Evolutionary conservation across 2,888 invertebrate genomes (phyloP).

Genomic region (Ernsta delagoae): DNA sequence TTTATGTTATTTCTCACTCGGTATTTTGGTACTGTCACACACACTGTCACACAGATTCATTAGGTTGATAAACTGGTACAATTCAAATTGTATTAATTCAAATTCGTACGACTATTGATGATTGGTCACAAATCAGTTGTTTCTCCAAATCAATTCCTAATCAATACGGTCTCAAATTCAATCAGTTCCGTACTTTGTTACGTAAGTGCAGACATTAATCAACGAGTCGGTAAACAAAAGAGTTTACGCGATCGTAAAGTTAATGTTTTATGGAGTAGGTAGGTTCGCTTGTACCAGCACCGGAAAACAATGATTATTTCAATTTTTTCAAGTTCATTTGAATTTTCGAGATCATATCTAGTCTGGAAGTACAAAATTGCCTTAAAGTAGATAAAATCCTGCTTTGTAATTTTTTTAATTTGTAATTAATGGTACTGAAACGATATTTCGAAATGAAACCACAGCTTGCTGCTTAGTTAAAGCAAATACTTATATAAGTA

Average conservation of each 20-base stretch:
- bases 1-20: no score
- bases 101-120: neutral
- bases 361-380: neutral
- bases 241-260: constrained; percentile 30
- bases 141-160: constrained; percentile 12
- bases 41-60: no score
- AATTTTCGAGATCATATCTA: constrained; percentile 6
- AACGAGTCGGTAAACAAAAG: constrained; percentile 34
- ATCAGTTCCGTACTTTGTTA: constrained; percentile 22
- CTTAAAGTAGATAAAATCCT: neutral
- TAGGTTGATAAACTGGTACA: neutral
- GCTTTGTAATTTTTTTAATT: neutral
- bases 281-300: neutral
- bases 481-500: neutral
- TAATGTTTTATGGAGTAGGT: constrained; percentile 24
- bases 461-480: no score
- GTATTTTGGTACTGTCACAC: no score
- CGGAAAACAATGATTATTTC: constrained; percentile 21
- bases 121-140: constrained; percentile 4
- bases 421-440: neutral
- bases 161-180: constrained; percentile 12
- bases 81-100: neutral
- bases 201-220: constrained; percentile 29
- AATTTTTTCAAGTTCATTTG: constrained; percentile 9
- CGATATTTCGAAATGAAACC: no score